A percentile compares a stretch with the other conserved stretches of the same genome.
Evolutionary conservation across 2,888 invertebrate species (phyloP).

Genomic region (Tubulanus polymorphus): DNA sequence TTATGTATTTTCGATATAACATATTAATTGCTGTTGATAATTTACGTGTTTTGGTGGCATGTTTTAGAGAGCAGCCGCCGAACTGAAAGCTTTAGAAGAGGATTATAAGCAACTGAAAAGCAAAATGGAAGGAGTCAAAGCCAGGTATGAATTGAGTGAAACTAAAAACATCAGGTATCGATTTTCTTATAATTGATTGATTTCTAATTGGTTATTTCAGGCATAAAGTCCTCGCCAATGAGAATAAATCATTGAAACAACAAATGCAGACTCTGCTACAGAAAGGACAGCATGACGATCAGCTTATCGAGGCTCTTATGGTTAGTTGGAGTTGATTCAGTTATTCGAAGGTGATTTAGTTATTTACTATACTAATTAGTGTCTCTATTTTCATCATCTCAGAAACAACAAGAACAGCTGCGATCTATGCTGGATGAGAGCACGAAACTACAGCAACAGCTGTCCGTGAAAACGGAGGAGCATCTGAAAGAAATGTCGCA

Average conservation of each 20-base stretch:
- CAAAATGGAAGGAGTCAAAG: constrained; percentile 48
- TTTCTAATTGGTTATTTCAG: constrained; percentile 24
- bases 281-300: constrained; percentile 53
- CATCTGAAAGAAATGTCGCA: constrained; percentile 30
- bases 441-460: constrained; percentile 25
- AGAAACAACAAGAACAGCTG: constrained; percentile 37
- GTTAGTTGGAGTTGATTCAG: constrained; percentile 29
- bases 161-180: neutral
- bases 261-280: constrained; percentile 47
- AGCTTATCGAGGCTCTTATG: constrained; percentile 50
- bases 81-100: constrained; percentile 41
- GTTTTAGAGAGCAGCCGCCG: constrained; percentile 37
- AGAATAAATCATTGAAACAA: constrained; percentile 45
- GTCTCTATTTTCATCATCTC: constrained; percentile 8
- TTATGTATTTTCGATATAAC: no score
- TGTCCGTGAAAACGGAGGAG: constrained; percentile 23
- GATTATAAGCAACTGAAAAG: constrained; percentile 41
- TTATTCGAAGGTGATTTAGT: no score
- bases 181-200: neutral
- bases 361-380: no score
- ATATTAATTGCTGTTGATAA: no score
- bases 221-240: constrained; percentile 46
- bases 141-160: constrained; percentile 33
- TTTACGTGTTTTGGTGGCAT: no score
- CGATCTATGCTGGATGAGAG: constrained; percentile 33